These are phyloP conservation scores for Matsumyia berberina DNA, from an alignment of 2,888 invertebrate species.

Conservation along the genomic window DNA sequence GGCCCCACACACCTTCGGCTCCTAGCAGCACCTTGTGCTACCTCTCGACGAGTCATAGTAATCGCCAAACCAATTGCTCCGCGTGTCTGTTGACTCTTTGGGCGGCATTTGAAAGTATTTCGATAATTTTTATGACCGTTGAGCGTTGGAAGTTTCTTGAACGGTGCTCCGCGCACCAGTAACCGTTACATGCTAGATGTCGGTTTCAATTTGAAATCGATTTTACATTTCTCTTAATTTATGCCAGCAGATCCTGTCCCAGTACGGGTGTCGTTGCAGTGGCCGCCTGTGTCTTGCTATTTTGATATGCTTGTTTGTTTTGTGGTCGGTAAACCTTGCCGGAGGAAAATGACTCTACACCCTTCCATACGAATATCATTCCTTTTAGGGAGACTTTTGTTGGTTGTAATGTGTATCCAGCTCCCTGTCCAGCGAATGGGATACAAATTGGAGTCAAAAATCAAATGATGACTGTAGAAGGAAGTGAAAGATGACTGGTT, in stretches of 20 bases:
- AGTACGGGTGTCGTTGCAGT: constrained; percentile 36
- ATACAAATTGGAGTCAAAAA: constrained; percentile 43
- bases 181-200: constrained; percentile 67
- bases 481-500: constrained; percentile 30
- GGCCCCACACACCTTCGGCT: constrained; percentile 39
- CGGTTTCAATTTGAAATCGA: constrained; percentile 72
- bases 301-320: constrained; percentile 52
- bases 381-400: constrained; percentile 35
- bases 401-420: neutral
- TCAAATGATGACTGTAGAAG: constrained; percentile 17
- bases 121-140: constrained; percentile 70
- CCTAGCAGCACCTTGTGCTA: constrained; percentile 46
- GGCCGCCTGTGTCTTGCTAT: constrained; percentile 45
- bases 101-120: constrained; percentile 76
- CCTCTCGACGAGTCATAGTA: constrained; percentile 69
- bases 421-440: constrained; percentile 8
- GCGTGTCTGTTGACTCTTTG: constrained; percentile 60
- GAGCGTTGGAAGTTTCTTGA: constrained; percentile 36
- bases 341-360: constrained; percentile 55
- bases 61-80: constrained; percentile 69
- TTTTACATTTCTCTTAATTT: constrained; percentile 75
- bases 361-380: constrained; percentile 34
- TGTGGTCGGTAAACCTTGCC: constrained; percentile 24
- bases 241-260: constrained; percentile 51
- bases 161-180: constrained; percentile 20